A percentile compares a stretch with the other conserved stretches of the same genome.
phyloP scores from a whole-genome alignment of 2,797 vertebrate genomes.

The Streptopelia turtur region DNA sequence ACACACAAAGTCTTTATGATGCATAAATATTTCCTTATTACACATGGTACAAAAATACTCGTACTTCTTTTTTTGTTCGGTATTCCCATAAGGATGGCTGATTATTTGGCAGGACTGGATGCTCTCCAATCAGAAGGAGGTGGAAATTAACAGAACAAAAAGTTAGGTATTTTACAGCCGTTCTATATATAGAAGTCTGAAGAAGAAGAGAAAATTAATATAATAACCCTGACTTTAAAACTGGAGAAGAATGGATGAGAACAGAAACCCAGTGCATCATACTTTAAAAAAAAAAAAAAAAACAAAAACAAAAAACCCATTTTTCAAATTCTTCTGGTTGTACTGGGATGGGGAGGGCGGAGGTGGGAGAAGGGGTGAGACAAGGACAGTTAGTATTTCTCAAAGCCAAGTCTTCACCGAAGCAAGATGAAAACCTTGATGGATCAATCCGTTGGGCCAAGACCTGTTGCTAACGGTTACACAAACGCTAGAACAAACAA shows the following conservation, averaged over 20 bases:
- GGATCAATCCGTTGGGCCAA: conserved; percentile 59
- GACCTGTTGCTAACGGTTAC: conserved; percentile 76
- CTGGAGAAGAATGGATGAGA: conserved; percentile 37
- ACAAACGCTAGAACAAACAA: conserved; percentile 77
- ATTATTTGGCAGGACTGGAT: conserved; percentile 70
- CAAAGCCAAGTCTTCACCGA: conserved; percentile 56
- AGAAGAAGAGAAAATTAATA: neutral
- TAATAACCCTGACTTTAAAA: conserved; percentile 48
- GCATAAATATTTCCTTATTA: conserved; percentile 87
- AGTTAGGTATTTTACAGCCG: conserved; percentile 35
- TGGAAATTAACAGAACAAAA: neutral
- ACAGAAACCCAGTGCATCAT: conserved; percentile 54
- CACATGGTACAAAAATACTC: conserved; percentile 86
- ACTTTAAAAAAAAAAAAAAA: neutral
- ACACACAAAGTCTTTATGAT: conserved; percentile 82
- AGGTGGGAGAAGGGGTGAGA: conserved; percentile 33
- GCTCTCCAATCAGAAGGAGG: conserved; percentile 63
- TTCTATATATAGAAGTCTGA: conserved; percentile 55
- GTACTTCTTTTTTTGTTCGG: conserved; percentile 71
- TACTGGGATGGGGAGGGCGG: neutral
- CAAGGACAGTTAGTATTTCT: conserved; percentile 63
- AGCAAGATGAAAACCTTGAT: conserved; percentile 53
- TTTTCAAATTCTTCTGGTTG: neutral
- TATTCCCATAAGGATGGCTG: conserved; percentile 76
- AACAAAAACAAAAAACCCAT: neutral